Conservation (phyloP, 1,140 invertebrate species). For the Lasioglossum albipes region DNA sequence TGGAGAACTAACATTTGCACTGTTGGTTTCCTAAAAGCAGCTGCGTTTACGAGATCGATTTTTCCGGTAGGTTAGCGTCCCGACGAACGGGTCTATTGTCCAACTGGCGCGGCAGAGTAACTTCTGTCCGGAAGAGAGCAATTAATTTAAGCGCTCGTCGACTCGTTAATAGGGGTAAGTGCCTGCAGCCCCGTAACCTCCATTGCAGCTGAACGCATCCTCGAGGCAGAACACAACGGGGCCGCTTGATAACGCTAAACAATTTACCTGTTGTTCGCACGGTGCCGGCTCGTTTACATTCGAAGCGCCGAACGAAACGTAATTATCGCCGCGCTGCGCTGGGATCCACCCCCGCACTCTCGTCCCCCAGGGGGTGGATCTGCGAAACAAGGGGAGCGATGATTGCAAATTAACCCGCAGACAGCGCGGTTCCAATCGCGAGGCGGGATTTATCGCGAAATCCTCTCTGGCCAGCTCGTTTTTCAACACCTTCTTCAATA, state of each 20-base stretch:
- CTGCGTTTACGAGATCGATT: no score
- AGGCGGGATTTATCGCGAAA: neutral
- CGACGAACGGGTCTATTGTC: no score
- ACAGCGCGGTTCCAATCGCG: neutral
- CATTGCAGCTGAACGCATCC: neutral
- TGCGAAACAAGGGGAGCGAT: neutral
- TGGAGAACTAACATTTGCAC: no score
- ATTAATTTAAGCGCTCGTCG: conserved; percentile 32
- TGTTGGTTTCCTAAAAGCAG: no score
- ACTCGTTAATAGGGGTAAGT: conserved; percentile 15
- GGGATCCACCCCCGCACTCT: neutral
- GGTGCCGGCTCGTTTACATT: neutral
- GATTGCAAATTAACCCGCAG: neutral
- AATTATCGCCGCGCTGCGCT: neutral
- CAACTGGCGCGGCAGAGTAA: neutral
- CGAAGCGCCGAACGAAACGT: neutral
- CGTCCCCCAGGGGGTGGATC: neutral
- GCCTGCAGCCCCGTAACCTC: neutral
- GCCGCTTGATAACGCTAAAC: neutral
- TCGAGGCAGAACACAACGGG: neutral
- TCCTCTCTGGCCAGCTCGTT: no score
- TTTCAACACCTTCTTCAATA: neutral
- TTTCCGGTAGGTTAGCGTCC: no score
- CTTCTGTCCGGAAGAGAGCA: conserved; percentile 13
- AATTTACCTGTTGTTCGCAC: conserved; percentile 4